phyloP scores from a whole-genome alignment of 2,113 vertebrate species.

The Halcyon senegalensis region DNA sequence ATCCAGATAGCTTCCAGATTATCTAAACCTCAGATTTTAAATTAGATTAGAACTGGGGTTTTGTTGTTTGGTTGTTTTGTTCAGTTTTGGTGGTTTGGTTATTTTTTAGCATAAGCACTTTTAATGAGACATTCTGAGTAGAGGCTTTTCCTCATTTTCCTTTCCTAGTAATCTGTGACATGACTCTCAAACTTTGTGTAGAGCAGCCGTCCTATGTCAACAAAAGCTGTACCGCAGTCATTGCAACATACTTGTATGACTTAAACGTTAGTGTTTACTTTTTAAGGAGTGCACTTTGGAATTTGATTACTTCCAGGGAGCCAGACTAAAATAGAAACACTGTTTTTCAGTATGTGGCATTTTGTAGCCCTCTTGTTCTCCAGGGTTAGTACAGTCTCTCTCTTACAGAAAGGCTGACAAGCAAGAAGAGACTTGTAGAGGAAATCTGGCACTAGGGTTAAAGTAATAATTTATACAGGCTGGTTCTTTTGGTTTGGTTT shows the following conservation, averaged over 20 bases:
- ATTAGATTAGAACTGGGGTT: background rate
- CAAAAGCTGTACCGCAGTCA: background rate
- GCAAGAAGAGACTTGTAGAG: background rate
- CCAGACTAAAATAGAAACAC: background rate
- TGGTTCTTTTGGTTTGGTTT: background rate
- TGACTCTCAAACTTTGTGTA: background rate
- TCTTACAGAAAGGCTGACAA: background rate
- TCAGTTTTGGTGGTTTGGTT: too few species aligned
- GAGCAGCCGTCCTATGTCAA: background rate
- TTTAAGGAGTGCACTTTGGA: constrained; percentile 24
- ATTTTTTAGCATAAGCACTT: background rate
- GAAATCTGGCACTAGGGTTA: background rate
- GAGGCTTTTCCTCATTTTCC: background rate
- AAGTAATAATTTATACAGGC: background rate
- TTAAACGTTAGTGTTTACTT: constrained; percentile 17
- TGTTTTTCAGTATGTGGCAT: background rate
- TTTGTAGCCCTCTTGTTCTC: background rate
- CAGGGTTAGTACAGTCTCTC: background rate
- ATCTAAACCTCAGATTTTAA: background rate
- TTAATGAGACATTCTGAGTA: background rate
- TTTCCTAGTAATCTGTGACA: background rate
- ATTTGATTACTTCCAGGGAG: constrained; percentile 1
- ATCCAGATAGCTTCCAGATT: background rate
- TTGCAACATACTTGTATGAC: background rate
- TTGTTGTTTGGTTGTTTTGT: background rate